Evolutionary conservation across 2,888 invertebrate species (phyloP).

Genomic region (Autographa pulchrina): DNA sequence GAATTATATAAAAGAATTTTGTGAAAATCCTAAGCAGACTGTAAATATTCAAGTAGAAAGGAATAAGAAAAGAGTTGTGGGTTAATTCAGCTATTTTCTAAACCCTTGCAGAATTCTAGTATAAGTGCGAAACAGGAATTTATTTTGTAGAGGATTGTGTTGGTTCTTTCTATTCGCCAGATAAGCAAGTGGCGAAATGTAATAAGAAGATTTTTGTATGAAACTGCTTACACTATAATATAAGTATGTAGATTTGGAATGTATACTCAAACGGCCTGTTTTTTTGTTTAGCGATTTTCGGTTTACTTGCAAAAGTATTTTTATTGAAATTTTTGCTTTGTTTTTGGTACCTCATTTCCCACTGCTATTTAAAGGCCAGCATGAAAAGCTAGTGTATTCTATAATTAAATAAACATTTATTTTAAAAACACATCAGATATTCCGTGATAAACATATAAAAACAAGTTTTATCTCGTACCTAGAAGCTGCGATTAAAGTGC

Average conservation of each 20-base stretch:
- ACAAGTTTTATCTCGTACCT: not conserved
- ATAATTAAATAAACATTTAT: too few species aligned
- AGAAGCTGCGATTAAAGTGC: slow-evolving; percentile 6
- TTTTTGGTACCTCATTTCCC: too few species aligned
- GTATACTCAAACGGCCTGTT: not conserved
- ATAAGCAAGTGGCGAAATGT: not conserved
- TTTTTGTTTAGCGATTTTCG: too few species aligned
- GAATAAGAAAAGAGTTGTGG: not conserved
- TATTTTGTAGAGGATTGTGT: slow-evolving; percentile 2
- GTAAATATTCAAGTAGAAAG: not conserved
- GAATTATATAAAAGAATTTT: not conserved
- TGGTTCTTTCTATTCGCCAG: not conserved
- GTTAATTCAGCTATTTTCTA: not conserved
- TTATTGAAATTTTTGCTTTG: too few species aligned
- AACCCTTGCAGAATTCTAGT: not conserved
- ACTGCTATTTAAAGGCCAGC: too few species aligned
- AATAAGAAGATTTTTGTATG: not conserved
- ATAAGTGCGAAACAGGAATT: slow-evolving; percentile 1
- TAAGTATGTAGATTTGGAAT: not conserved
- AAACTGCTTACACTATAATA: not conserved
- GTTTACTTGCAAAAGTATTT: too few species aligned
- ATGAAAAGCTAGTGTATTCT: too few species aligned
- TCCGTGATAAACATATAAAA: too few species aligned
- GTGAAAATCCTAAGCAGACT: slow-evolving; percentile 1
- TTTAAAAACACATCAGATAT: too few species aligned